Base-by-base conservation (phyloP, 1,140 invertebrate genomes). In the Panagrolaimus sp. region DNA sequence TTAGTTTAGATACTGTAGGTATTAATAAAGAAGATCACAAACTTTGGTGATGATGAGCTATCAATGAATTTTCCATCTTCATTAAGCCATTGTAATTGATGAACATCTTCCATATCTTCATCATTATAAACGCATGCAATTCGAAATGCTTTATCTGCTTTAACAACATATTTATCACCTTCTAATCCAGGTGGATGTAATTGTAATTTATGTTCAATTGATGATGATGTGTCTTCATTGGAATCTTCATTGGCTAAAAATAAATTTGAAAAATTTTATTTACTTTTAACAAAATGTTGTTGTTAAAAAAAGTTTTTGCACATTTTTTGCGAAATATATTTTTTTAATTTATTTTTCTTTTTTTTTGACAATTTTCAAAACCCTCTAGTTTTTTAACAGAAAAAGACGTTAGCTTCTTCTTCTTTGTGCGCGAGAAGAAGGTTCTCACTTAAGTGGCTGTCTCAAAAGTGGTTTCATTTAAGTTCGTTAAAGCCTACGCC, bases 11-110 rank as follows among this genome's bases (percentile, higher is more conserved):
- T 26, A 21, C 8, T 58, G 52, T 43, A 26, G 5, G 21, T 65
- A 6, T 4, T 28, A 17, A n/a, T 5, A 15, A 67, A 15, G 52
- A 10, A 9, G 21, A 6, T 12, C 10, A 71, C 69, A 17, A 72
- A 28, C 43, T 71, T 48, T 26, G 55, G 26, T 15, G 65, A 48
- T 64, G 63, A 64, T 21, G 10, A 17, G 17, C 12, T 43, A 28
- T 71, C 65, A 26, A 71, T 71, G 15, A 28, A 17, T 44, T 46
- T 38, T n/a, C 70, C 64, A 14, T 47, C 68, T 62, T 71, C 70
- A 44, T 71, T 71, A n/a, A 70, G 17, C 70, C 70, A 71, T 45
- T 71, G 69, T 24, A 71, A 44, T 17, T 44, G 44, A 46, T 71
- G 69, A 24, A 45, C 46, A 71, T 48, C 67, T 67, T 46, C 28